These are phyloP conservation scores for Otocyon megalotis DNA, from an alignment of 2,113 vertebrate genomes.

Conservation along the genomic window DNA sequence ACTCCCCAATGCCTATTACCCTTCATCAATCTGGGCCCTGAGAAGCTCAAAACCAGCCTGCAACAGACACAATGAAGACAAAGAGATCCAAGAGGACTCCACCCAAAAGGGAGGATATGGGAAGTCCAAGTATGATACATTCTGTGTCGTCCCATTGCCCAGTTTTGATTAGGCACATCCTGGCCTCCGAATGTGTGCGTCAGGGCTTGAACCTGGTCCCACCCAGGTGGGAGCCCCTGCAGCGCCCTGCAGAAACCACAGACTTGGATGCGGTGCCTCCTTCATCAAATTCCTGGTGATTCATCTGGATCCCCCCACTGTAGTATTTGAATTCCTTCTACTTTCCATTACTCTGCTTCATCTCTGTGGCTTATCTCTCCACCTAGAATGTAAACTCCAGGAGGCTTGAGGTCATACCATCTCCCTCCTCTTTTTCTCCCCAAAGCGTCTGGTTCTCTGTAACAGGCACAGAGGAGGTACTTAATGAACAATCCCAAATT, in stretches of 20 bases:
- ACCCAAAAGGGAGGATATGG: conserved; percentile 22
- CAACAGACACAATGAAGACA: not conserved
- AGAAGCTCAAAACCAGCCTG: not conserved
- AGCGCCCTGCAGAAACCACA: not conserved
- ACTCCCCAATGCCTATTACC: not conserved
- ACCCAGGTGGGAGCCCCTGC: not conserved
- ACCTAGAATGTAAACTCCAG: not conserved
- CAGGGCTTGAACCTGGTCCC: not conserved
- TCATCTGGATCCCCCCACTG: not conserved
- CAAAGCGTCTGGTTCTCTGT: not conserved
- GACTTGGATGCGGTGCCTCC: not conserved
- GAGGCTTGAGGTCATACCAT: not conserved
- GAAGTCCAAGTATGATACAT: conserved; percentile 13
- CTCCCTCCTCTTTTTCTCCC: not conserved
- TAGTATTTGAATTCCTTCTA: not conserved
- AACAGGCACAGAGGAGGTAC: not conserved
- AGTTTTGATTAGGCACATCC: conserved; percentile 18
- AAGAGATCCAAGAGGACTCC: not conserved
- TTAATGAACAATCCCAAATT: not conserved
- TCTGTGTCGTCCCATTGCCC: not conserved
- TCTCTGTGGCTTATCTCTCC: not conserved
- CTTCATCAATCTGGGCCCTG: not conserved
- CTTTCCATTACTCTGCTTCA: not conserved
- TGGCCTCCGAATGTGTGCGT: not conserved
- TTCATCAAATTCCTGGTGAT: not conserved